A percentile compares a stretch with the other conserved stretches of the same genome.
Evolutionary conservation across 2,797 vertebrate genomes (phyloP).

Genomic region (Molossus molossus): DNA sequence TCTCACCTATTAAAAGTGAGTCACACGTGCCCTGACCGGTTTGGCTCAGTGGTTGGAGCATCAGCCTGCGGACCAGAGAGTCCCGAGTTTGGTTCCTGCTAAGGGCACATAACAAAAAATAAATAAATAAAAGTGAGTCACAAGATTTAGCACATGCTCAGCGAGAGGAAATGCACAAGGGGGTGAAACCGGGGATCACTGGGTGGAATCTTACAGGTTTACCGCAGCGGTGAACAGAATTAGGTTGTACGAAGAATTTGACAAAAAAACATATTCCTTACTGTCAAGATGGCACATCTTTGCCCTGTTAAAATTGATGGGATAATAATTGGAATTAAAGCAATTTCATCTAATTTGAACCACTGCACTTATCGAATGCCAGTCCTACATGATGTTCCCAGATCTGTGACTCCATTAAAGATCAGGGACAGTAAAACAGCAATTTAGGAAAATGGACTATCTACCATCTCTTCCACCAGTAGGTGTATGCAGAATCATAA

Average conservation of each 20-base stretch:
- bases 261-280: not conserved
- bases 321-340: not conserved
- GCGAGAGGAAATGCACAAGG: not conserved
- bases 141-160: not conserved
- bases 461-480: not conserved
- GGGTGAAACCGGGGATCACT: not conserved
- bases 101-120: too few relatives aligned
- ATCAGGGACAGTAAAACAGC: not conserved
- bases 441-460: not conserved
- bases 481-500: not conserved
- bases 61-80: too few relatives aligned
- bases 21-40: too few relatives aligned
- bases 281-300: not conserved
- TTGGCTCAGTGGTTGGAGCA: too few relatives aligned
- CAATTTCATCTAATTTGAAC: not conserved
- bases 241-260: not conserved
- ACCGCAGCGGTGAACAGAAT: not conserved
- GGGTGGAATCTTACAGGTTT: not conserved
- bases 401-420: not conserved
- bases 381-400: not conserved
- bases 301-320: not conserved
- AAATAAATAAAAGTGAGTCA: not conserved
- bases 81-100: too few relatives aligned
- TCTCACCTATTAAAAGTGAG: not conserved
- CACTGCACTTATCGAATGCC: not conserved